Conservation (phyloP, 2,113 vertebrate species). For the Rhagologus leucostigma region DNA sequence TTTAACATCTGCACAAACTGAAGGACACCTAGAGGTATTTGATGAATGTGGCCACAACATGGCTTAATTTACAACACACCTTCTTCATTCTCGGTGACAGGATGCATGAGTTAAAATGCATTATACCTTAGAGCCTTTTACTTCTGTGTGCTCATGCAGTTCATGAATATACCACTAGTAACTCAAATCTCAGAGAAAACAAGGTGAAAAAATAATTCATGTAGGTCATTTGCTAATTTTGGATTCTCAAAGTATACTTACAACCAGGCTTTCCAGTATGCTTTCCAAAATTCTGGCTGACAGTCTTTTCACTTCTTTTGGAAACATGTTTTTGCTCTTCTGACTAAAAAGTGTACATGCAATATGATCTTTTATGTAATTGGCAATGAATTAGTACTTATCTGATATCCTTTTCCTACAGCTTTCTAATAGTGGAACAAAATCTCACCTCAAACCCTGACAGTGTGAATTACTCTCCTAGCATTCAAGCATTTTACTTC, state of each 20-base stretch:
- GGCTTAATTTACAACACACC: not conserved
- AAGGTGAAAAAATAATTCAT: not conserved
- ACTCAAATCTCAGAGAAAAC: not conserved
- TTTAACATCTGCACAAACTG: not conserved
- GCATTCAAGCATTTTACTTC: not conserved
- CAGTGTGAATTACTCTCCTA: not conserved
- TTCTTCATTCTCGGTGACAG: not conserved
- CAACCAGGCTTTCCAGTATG: not conserved
- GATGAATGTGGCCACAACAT: not conserved
- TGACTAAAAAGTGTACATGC: not conserved
- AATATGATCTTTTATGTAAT: not conserved
- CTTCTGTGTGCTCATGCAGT: not conserved
- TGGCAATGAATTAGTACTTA: not conserved
- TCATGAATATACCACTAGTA: not conserved
- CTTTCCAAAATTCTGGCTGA: not conserved
- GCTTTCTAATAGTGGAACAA: not conserved
- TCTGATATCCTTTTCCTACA: not conserved
- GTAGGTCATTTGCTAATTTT: not conserved
- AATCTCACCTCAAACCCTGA: not conserved
- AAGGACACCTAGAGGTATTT: not conserved
- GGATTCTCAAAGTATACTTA: not conserved
- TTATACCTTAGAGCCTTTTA: not conserved
- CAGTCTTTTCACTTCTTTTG: not conserved
- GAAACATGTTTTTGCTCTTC: not conserved
- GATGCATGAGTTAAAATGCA: not conserved